Conservation (phyloP, 2,113 vertebrate species). For the Gadus macrocephalus region DNA sequence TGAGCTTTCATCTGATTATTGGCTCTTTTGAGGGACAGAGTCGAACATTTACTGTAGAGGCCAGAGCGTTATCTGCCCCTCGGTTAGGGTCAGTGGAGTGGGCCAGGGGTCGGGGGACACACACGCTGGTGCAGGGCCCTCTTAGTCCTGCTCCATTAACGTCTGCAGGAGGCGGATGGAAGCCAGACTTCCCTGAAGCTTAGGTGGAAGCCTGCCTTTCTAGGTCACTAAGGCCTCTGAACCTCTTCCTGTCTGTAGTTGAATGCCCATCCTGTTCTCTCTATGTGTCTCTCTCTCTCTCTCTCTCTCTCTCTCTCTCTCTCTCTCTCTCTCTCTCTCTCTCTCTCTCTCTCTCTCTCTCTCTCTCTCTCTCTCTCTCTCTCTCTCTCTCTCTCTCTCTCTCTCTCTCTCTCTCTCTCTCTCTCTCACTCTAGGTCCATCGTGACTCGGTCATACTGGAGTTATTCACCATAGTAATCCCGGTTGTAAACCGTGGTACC, state of each 20-base stretch:
- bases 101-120: constrained; percentile 33
- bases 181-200: constrained; percentile 54
- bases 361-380: too few relatives aligned
- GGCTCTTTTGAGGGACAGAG: too few relatives aligned
- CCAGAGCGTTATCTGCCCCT: constrained; percentile 59
- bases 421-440: too few relatives aligned
- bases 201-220: constrained; percentile 34
- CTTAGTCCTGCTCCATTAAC: constrained; percentile 63
- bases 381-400: constrained; percentile 16
- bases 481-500: too few relatives aligned
- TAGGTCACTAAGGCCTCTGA: constrained; percentile 10
- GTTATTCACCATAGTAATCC: too few relatives aligned
- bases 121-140: constrained; percentile 38
- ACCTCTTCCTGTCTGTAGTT: constrained; percentile 18
- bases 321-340: too few relatives aligned
- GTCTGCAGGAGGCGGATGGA: constrained; percentile 40
- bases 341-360: neutral
- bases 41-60: too few relatives aligned
- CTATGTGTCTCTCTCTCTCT: constrained; percentile 3
- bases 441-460: too few relatives aligned
- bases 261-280: constrained; percentile 1
- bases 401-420: neutral
- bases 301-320: neutral
- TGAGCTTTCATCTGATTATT: too few relatives aligned
- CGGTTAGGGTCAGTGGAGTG: constrained; percentile 8